Evolutionary conservation across 2,797 vertebrate species (phyloP), one percentile per base, ranked within the genome.

Genomic region (Micrastur ruficollis): DNA sequence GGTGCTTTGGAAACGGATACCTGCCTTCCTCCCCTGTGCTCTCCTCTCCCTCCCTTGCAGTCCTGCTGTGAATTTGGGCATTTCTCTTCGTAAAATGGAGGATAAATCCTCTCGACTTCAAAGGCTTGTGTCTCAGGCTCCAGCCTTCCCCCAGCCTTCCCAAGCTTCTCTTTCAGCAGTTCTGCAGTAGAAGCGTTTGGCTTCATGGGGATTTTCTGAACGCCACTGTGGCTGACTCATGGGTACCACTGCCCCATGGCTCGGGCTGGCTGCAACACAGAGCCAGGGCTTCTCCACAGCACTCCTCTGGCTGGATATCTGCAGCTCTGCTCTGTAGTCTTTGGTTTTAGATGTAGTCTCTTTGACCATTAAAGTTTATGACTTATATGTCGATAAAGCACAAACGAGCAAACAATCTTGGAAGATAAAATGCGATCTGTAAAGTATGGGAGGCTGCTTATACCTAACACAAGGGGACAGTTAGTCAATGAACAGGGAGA

Each of bases 391-490:
- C 93, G 83, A 82, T 91, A 93, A 82, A 73, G 47, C 61, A 31
- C 36, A 76, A 79, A 47, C 4, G 31, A 85, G 76, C 50, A 74
- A 81, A 61, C 52, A 70, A 61, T 73, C 74, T 50, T 18, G 44
- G 56, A 29, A 72, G 82, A 93, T 81, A 66, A 86, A 95, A 81
- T 3, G n/a, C 11, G 6, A 42, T 32, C 70, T 46, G 52, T 34
- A 19, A 53, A 42, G 85, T 12, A n/a, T 3, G 23, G 71, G 36
- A 65, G 62, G 53, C 34, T 74, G 40, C 59, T 83, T 36, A 21
- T 9, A 16, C 68, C 65, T 93, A 91, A 94, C 29, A 4, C 34
- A 32, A 73, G 71, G 14, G 58, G 81, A 91, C 93, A 86, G 90
- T n/a, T 67, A 49, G 70, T 95, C 93, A 78, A 74, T 81, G 79